Evolutionary conservation across 2,888 invertebrate species (phyloP).

Genomic region (Oxystoma pomonae): DNA sequence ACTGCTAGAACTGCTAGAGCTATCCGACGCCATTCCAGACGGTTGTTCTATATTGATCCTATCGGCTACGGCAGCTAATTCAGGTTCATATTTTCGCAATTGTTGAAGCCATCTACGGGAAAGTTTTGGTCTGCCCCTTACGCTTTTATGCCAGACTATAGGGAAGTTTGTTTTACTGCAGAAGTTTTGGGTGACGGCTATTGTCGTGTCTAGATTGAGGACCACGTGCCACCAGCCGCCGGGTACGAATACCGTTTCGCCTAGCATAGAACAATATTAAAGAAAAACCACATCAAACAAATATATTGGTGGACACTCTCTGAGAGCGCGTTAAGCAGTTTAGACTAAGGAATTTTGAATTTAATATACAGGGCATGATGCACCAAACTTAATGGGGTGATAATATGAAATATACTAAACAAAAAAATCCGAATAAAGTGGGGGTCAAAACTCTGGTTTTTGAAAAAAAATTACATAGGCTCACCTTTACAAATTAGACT

Average conservation of each 20-base stretch:
- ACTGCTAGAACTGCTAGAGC: constrained; percentile 79
- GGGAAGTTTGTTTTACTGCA: constrained; percentile 95
- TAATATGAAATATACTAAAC: too few species aligned
- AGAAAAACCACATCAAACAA: too few species aligned
- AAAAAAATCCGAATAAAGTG: too few species aligned
- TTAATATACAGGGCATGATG: too few species aligned
- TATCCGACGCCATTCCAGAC: constrained; percentile 86
- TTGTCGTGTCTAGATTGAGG: constrained; percentile 90
- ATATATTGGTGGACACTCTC: too few species aligned
- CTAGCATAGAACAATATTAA: background rate
- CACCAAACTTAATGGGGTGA: too few species aligned
- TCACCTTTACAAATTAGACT: too few species aligned
- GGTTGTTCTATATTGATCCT: constrained; percentile 79
- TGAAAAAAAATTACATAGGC: too few species aligned
- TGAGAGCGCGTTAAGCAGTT: too few species aligned
- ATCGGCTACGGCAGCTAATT: constrained; percentile 74
- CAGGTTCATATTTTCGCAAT: constrained; percentile 64
- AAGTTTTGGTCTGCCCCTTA: constrained; percentile 89
- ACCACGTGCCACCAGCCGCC: constrained; percentile 99
- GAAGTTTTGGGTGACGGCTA: constrained; percentile 98
- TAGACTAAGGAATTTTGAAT: too few species aligned
- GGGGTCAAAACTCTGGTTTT: too few species aligned
- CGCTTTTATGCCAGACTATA: constrained; percentile 95
- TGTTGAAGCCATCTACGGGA: constrained; percentile 84
- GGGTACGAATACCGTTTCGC: constrained; percentile 95